Percentiles rank a stretch among this genome's conserved stretches.
These are phyloP conservation scores for Varecia variegata DNA, from an alignment of 2,797 vertebrate genomes.

Conservation along the genomic window DNA sequence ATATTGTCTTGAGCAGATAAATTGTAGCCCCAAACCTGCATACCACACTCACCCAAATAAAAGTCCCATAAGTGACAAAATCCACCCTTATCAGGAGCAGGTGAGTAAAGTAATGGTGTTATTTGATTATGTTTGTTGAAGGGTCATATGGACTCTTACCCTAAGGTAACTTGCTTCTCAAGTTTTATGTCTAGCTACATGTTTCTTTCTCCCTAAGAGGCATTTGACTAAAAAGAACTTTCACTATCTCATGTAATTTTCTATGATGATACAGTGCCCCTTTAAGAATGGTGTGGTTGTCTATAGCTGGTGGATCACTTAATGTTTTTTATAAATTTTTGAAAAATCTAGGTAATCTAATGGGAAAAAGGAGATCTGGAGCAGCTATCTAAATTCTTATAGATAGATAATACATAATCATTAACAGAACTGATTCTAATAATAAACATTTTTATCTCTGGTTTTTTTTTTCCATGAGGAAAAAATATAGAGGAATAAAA, in stretches of 20 bases:
- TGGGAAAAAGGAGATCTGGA: neutral
- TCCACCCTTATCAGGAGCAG: neutral
- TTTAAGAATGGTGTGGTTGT: neutral
- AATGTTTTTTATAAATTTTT: neutral
- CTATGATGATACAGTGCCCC: neutral
- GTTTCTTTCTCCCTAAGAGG: neutral
- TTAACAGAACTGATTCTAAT: neutral
- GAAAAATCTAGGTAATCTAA: neutral
- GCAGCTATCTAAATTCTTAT: neutral
- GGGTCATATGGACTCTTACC: neutral
- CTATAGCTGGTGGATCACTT: neutral
- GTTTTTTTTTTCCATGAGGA: neutral
- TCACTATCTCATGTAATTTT: neutral
- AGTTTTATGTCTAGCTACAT: neutral
- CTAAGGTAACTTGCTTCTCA: neutral
- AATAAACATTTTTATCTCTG: neutral
- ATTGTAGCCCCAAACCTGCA: neutral
- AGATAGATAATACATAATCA: neutral
- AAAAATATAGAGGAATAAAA: neutral
- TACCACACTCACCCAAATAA: neutral
- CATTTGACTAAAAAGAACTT: neutral
- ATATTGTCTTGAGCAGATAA: neutral
- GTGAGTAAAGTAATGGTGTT: neutral
- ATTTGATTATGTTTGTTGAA: neutral
- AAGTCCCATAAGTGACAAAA: neutral